These are phyloP conservation scores for Spisula subtruncata DNA, from an alignment of 2,888 invertebrate genomes.

Conservation along the genomic window DNA sequence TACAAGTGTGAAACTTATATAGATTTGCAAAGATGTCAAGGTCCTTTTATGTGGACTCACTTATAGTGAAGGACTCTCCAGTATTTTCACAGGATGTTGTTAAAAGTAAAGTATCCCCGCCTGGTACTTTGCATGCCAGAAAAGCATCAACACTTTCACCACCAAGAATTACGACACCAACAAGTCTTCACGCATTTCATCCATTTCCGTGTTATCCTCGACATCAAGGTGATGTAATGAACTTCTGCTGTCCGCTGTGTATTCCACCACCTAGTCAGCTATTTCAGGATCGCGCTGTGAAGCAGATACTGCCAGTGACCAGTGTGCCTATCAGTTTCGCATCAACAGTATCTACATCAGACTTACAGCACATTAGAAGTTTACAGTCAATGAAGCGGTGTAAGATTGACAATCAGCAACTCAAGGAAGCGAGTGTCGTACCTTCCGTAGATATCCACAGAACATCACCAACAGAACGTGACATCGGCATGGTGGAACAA, in stretches of 20 bases:
- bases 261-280: conserved; percentile 74
- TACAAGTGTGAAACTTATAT: neutral
- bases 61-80: conserved; percentile 82
- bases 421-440: neutral
- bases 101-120: neutral
- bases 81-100: conserved; percentile 30
- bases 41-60: conserved; percentile 87
- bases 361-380: conserved; percentile 46
- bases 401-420: conserved; percentile 49
- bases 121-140: conserved; percentile 60
- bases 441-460: conserved; percentile 24
- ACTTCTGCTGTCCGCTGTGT: conserved; percentile 84
- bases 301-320: conserved; percentile 59
- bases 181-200: conserved; percentile 64
- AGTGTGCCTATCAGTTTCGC: conserved; percentile 59
- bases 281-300: conserved; percentile 60
- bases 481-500: conserved; percentile 47
- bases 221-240: conserved; percentile 81
- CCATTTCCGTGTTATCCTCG: conserved; percentile 80
- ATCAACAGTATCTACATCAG: conserved; percentile 57
- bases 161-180: conserved; percentile 55
- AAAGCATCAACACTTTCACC: conserved; percentile 58
- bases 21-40: conserved; percentile 83
- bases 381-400: conserved; percentile 30
- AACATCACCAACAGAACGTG: conserved; percentile 25